Conservation (phyloP, 2,888 invertebrate genomes). For the Dascillus cervinus region DNA sequence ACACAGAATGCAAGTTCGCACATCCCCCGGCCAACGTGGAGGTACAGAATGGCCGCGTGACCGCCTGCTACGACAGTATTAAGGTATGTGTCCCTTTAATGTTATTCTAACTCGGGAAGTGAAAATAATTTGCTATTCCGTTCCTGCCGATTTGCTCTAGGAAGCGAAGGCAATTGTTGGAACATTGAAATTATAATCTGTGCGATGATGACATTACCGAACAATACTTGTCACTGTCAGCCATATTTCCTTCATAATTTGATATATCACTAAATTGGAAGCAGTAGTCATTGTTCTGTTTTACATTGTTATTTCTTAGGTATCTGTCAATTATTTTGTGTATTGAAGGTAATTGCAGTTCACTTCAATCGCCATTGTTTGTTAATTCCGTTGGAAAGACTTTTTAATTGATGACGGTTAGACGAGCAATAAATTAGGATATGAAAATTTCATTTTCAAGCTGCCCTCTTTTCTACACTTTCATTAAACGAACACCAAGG, state of each 20-base stretch:
- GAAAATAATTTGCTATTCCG: constrained; percentile 1
- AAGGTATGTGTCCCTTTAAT: constrained; percentile 67
- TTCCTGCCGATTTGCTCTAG: constrained; percentile 23
- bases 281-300: constrained; percentile 15
- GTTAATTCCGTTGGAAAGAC: too few species aligned
- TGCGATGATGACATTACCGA: constrained; percentile 30
- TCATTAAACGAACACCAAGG: too few species aligned
- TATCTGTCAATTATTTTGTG: too few species aligned
- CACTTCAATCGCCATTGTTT: too few species aligned
- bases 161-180: constrained; percentile 26
- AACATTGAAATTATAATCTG: constrained; percentile 32
- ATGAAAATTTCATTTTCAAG: too few species aligned
- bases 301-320: too few species aligned
- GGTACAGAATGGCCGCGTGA: constrained; percentile 99
- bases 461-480: too few species aligned
- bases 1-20: constrained; percentile 99
- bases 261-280: constrained; percentile 30
- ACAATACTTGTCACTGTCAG: constrained; percentile 36
- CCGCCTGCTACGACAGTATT: constrained; percentile 99
- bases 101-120: background rate
- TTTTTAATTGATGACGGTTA: too few species aligned
- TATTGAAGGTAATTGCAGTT: too few species aligned
- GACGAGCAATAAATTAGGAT: too few species aligned
- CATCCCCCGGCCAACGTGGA: constrained; percentile 99
- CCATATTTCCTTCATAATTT: constrained; percentile 31